Evolutionary conservation across 2,113 vertebrate genomes (phyloP).

Genomic region (Deroptyus accipitrinus): DNA sequence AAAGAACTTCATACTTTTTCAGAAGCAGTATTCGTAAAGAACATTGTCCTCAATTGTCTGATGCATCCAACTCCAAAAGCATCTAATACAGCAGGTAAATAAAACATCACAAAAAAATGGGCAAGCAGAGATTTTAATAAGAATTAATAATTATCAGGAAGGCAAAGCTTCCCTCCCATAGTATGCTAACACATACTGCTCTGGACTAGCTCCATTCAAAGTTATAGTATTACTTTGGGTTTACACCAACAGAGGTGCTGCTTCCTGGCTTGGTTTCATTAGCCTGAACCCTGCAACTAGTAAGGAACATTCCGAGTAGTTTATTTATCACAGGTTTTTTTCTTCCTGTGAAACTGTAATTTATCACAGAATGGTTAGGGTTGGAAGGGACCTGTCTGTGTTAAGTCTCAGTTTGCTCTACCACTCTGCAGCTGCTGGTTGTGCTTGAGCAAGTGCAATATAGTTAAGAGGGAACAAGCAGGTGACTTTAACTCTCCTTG

Average conservation of each 20-base stretch:
- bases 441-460: background rate
- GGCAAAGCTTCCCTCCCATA: background rate
- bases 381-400: background rate
- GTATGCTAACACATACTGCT: background rate
- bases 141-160: background rate
- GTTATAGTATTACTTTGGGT: background rate
- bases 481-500: background rate
- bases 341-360: background rate
- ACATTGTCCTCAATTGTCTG: background rate
- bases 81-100: background rate
- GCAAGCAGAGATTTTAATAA: background rate
- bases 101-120: background rate
- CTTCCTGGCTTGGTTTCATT: background rate
- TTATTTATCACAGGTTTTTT: background rate
- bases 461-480: background rate
- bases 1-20: background rate
- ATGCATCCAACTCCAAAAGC: background rate
- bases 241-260: background rate
- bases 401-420: background rate
- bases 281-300: background rate
- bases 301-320: background rate
- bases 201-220: background rate
- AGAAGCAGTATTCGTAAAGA: background rate
- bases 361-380: background rate
- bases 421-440: background rate